A percentile compares a stretch with the other conserved stretches of the same genome.
phyloP scores from a whole-genome alignment of 2,113 vertebrate genomes.

The Taurulus bubalis region DNA sequence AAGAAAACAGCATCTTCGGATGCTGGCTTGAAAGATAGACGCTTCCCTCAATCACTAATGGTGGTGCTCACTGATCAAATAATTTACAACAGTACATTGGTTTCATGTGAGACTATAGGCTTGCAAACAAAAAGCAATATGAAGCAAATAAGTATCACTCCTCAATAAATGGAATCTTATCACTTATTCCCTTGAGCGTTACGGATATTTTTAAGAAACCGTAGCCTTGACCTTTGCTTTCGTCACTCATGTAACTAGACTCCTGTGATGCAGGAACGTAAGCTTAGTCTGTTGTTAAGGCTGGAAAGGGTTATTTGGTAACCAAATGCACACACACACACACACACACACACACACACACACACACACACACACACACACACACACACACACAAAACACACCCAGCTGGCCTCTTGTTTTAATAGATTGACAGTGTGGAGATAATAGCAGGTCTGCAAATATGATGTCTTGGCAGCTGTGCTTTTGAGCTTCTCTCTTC shows the following conservation, averaged over 20 bases:
- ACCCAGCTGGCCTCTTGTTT: constrained; percentile 48
- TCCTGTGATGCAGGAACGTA: neutral
- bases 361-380: neutral
- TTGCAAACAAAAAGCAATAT: neutral
- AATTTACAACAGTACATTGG: neutral
- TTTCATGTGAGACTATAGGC: neutral
- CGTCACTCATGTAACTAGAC: neutral
- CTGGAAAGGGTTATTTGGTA: neutral
- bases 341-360: neutral
- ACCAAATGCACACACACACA: neutral
- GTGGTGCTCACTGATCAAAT: neutral
- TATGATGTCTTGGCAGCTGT: constrained; percentile 62
- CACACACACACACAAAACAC: neutral
- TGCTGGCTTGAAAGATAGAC: neutral
- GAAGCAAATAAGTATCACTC: neutral
- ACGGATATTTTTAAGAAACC: neutral
- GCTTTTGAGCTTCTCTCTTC: constrained; percentile 44
- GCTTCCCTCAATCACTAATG: neutral
- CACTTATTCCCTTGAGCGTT: neutral
- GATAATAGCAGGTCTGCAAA: constrained; percentile 48
- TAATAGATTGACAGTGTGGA: constrained; percentile 10
- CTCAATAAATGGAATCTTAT: neutral
- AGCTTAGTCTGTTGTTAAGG: neutral
- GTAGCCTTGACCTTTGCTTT: constrained; percentile 27
- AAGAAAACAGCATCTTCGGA: neutral